phyloP scores from a whole-genome alignment of 2,113 vertebrate genomes.

The Forbesichthys papilliferus region DNA sequence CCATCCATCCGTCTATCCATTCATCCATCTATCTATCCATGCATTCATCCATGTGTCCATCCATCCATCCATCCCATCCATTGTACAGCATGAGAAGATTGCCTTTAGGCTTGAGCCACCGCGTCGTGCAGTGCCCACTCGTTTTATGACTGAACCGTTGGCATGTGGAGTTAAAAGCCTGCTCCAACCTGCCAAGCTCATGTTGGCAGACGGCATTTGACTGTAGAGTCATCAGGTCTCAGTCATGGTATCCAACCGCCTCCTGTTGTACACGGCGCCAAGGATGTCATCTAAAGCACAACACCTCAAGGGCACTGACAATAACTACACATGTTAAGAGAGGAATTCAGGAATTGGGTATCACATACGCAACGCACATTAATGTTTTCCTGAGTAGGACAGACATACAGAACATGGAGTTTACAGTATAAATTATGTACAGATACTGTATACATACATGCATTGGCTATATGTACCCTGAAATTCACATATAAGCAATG shows the following conservation, averaged over 20 bases:
- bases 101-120: constrained; percentile 20
- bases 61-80: neutral
- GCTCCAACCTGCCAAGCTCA: constrained; percentile 50
- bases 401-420: neutral
- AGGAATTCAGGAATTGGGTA: constrained; percentile 17
- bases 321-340: constrained; percentile 17
- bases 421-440: no score
- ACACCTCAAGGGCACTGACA: constrained; percentile 10
- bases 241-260: constrained; percentile 33
- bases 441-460: no score
- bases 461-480: neutral
- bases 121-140: neutral
- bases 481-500: no score
- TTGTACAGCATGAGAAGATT: constrained; percentile 11
- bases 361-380: neutral
- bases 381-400: neutral
- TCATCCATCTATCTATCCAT: neutral
- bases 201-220: constrained; percentile 33
- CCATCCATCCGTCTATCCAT: neutral
- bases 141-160: constrained; percentile 11
- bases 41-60: neutral
- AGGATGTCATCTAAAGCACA: constrained; percentile 26
- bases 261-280: constrained; percentile 22
- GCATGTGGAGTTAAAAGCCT: constrained; percentile 27
- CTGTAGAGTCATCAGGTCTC: constrained; percentile 38